These are phyloP conservation scores for Agrotis exclamationis DNA, from an alignment of 2,888 invertebrate species.

Conservation along the genomic window DNA sequence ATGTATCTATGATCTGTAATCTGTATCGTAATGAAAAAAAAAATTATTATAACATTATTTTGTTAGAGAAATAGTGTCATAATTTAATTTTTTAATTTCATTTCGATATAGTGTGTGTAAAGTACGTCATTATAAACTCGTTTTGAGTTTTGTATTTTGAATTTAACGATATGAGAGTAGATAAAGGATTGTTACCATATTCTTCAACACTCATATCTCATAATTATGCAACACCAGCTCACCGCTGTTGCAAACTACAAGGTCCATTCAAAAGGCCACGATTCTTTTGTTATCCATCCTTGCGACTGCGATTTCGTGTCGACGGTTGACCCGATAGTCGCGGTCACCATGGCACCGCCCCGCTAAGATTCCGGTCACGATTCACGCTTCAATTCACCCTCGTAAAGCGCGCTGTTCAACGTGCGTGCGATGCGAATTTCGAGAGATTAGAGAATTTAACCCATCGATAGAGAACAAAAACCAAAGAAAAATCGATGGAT, in stretches of 20 bases:
- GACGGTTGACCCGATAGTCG: constrained; percentile 40
- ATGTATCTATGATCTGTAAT: too few relatives aligned
- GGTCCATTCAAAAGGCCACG: constrained; percentile 9
- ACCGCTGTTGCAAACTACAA: neutral
- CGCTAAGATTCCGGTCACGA: constrained; percentile 60
- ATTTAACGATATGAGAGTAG: too few relatives aligned
- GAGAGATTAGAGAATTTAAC: neutral
- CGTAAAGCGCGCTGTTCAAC: constrained; percentile 59
- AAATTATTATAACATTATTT: too few relatives aligned
- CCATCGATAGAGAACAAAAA: too few relatives aligned
- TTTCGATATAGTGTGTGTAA: too few relatives aligned
- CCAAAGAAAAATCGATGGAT: neutral
- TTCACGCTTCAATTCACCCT: constrained; percentile 66
- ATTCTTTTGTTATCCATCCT: constrained; percentile 11
- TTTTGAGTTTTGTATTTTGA: too few relatives aligned
- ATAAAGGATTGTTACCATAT: neutral
- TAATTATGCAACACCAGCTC: neutral
- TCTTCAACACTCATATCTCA: neutral
- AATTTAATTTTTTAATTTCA: too few relatives aligned
- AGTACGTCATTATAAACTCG: too few relatives aligned
- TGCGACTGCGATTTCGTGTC: constrained; percentile 1
- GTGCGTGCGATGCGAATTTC: constrained; percentile 44
- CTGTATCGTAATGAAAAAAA: too few relatives aligned
- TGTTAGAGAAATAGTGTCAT: too few relatives aligned
- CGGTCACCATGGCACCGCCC: constrained; percentile 69